These are phyloP conservation scores for Xylota sylvarum DNA, from an alignment of 2,888 invertebrate species.

Conservation along the genomic window DNA sequence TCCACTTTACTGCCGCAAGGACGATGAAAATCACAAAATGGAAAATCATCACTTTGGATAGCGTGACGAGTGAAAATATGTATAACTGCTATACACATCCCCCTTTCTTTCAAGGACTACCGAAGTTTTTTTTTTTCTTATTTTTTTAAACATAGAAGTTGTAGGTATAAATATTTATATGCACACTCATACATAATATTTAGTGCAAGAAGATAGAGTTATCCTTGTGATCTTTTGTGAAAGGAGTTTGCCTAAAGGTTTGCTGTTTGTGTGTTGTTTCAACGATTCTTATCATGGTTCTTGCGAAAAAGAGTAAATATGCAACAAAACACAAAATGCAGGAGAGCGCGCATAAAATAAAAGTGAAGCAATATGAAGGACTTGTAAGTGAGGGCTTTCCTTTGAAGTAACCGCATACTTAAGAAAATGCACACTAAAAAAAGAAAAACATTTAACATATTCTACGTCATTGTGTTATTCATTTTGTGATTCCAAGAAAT, in stretches of 20 bases:
- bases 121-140: slow-evolving; percentile 9
- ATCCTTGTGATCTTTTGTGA: slow-evolving; percentile 50
- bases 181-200: slow-evolving; percentile 10
- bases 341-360: slow-evolving; percentile 13
- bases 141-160: not conserved
- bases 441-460: slow-evolving; percentile 9
- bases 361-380: slow-evolving; percentile 2
- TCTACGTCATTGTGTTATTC: slow-evolving; percentile 31
- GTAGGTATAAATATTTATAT: slow-evolving; percentile 24
- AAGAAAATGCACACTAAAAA: slow-evolving; percentile 21
- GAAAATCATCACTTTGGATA: slow-evolving; percentile 68
- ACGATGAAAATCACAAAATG: slow-evolving; percentile 64
- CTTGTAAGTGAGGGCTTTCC: slow-evolving; percentile 42
- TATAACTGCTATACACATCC: slow-evolving; percentile 34
- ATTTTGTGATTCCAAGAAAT: slow-evolving; percentile 26
- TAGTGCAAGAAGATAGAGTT: slow-evolving; percentile 26
- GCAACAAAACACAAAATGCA: slow-evolving; percentile 42
- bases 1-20: slow-evolving; percentile 37
- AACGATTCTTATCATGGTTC: slow-evolving; percentile 20
- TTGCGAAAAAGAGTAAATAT: slow-evolving; percentile 28
- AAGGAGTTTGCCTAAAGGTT: slow-evolving; percentile 28
- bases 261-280: slow-evolving; percentile 12
- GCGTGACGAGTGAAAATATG: slow-evolving; percentile 60
- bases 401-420: slow-evolving; percentile 55
- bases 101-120: slow-evolving; percentile 29